phyloP scores from a whole-genome alignment of 2,888 invertebrate species.

The Sarcophaga variegata region DNA sequence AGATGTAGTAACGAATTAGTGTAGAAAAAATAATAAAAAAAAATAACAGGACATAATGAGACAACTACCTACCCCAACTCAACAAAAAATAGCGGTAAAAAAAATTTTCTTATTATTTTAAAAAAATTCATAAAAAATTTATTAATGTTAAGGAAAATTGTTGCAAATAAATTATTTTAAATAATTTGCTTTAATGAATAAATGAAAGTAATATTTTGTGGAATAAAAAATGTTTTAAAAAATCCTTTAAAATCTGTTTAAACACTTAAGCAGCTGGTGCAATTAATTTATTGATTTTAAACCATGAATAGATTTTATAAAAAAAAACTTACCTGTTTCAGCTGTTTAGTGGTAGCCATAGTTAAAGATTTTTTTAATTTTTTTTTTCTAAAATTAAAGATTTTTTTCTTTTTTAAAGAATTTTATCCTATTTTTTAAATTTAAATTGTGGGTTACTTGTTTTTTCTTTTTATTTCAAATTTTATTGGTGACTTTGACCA shows the following conservation, averaged over 20 bases:
- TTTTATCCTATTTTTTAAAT: not conserved
- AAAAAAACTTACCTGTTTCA: conserved; percentile 60
- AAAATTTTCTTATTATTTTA: not conserved
- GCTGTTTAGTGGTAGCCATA: conserved; percentile 57
- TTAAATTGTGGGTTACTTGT: not conserved
- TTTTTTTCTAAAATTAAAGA: conserved; percentile 25
- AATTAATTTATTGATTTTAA: conserved; percentile 67
- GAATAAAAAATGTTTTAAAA: not conserved
- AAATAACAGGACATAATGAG: conserved; percentile 61
- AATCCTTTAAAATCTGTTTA: conserved; percentile 3
- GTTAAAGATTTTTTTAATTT: conserved; percentile 15
- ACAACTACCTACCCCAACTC: conserved; percentile 65
- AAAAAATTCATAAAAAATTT: not conserved
- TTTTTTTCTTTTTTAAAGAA: conserved; percentile 27
- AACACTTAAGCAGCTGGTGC: conserved; percentile 55
- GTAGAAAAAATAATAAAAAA: conserved; percentile 41
- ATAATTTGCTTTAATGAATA: not conserved
- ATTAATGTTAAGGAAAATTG: no score
- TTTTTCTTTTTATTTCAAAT: conserved; percentile 20
- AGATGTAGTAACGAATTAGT: conserved; percentile 66
- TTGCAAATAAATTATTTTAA: not conserved
- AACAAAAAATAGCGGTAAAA: conserved; percentile 63
- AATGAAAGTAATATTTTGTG: no score
- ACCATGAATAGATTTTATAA: conserved; percentile 40
- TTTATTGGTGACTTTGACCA: conserved; percentile 53